Conservation (phyloP, 1,140 invertebrate species). For the Conus betulinus region DNA sequence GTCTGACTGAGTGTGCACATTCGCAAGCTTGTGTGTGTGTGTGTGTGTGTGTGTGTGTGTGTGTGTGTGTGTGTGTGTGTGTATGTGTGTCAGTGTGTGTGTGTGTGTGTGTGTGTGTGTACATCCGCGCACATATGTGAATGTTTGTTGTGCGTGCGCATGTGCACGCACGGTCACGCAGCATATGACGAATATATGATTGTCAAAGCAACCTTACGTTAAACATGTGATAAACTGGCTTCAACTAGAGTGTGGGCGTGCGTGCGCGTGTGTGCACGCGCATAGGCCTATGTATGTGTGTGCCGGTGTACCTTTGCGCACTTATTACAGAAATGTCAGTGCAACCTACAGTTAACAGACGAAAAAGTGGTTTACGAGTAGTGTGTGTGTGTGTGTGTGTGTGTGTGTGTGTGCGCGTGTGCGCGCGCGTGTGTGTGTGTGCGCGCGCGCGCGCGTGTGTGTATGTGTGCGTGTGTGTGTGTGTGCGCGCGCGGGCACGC, state of each 20-base stretch:
- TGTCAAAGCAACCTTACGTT: no score
- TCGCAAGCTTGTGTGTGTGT: background rate
- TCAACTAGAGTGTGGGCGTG: background rate
- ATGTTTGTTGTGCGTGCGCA: background rate
- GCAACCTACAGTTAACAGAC: no score
- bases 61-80: background rate
- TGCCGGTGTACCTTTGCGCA: background rate
- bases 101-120: background rate
- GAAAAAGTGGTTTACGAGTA: background rate
- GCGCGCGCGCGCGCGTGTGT: background rate
- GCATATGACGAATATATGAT: no score
- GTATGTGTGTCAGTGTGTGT: background rate
- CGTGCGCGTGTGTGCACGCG: background rate
- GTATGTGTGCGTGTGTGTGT: background rate
- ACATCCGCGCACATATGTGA: no score
- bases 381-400: slow-evolving; percentile 13
- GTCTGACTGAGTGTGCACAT: background rate
- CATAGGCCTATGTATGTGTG: background rate
- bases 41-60: background rate
- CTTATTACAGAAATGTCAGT: no score
- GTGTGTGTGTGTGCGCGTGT: background rate
- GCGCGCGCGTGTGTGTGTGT: background rate
- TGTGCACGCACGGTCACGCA: no score
- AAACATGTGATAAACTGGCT: no score
- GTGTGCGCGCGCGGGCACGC: no score